Conservation (phyloP, 1,140 invertebrate species). For the Eciton burchellii region DNA sequence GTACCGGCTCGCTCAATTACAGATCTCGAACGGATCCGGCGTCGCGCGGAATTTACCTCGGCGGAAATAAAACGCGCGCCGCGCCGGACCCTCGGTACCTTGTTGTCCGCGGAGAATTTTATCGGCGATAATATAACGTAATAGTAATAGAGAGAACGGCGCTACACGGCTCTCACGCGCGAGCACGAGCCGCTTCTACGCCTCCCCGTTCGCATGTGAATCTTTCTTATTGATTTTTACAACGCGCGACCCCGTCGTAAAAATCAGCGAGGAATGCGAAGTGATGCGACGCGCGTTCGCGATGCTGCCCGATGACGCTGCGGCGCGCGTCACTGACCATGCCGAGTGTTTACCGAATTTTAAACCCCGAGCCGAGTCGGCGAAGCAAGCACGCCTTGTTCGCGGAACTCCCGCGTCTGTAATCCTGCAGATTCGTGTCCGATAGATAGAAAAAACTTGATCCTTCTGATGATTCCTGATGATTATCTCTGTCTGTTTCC, state of each 20-base stretch:
- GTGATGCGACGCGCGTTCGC: slow-evolving; percentile 58
- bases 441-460: no score
- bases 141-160: slow-evolving; percentile 50
- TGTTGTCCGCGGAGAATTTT: slow-evolving; percentile 45
- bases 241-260: slow-evolving; percentile 62
- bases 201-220: slow-evolving; percentile 46
- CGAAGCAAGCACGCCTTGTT: slow-evolving; percentile 15
- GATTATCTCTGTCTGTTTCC: no score
- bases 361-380: slow-evolving; percentile 51
- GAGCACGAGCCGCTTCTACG: slow-evolving; percentile 8
- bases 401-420: no score
- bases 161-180: background rate
- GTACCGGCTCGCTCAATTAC: slow-evolving; percentile 38
- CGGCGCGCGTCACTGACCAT: slow-evolving; percentile 49
- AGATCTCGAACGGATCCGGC: slow-evolving; percentile 41
- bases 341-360: slow-evolving; percentile 66
- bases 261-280: slow-evolving; percentile 70
- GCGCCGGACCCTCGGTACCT: slow-evolving; percentile 31
- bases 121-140: slow-evolving; percentile 50
- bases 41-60: slow-evolving; percentile 42
- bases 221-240: slow-evolving; percentile 73
- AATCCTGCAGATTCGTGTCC: no score
- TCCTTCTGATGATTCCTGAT: no score
- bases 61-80: slow-evolving; percentile 48
- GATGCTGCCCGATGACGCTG: slow-evolving; percentile 23